A percentile compares a stretch with the other conserved stretches of the same genome.
These are phyloP conservation scores for Ostrea edulis DNA, from an alignment of 1,140 invertebrate genomes.

Conservation along the genomic window DNA sequence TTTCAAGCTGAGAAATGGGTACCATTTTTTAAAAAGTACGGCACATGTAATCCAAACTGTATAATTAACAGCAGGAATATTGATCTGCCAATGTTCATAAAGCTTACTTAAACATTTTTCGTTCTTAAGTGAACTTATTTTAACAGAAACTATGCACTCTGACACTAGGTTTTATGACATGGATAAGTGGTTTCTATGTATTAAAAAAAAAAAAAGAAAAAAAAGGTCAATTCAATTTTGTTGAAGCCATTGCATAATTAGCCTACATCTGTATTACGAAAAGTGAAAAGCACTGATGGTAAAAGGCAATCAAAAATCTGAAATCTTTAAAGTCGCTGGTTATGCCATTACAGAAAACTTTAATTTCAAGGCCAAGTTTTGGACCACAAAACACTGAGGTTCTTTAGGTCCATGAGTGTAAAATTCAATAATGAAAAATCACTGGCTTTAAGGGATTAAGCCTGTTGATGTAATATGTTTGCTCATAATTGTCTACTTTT, in stretches of 20 bases:
- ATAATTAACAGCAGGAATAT: constrained; percentile 28
- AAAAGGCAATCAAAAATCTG: not conserved
- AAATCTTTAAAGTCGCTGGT: constrained; percentile 12
- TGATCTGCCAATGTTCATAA: not conserved
- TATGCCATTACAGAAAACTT: not conserved
- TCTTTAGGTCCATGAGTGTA: constrained; percentile 10
- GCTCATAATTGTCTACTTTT: constrained; percentile 29
- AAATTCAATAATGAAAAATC: constrained; percentile 35
- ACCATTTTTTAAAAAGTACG: not conserved
- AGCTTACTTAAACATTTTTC: not conserved
- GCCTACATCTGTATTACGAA: constrained; percentile 23
- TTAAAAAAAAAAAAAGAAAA: no score
- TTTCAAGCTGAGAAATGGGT: constrained; percentile 21
- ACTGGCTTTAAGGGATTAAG: constrained; percentile 8
- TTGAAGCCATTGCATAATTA: constrained; percentile 8
- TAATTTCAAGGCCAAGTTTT: constrained; percentile 29
- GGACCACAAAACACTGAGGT: constrained; percentile 30
- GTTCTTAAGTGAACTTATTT: not conserved
- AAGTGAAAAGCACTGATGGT: constrained; percentile 2
- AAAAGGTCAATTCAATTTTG: constrained; percentile 31
- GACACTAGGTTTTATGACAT: not conserved
- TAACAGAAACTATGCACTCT: not conserved
- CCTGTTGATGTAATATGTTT: constrained; percentile 25
- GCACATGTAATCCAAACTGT: not conserved
- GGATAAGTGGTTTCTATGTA: not conserved